A percentile compares a stretch with the other conserved stretches of the same genome.
Evolutionary conservation across 2,888 invertebrate species (phyloP).

Genomic region (Tenthredo scrophulariae): DNA sequence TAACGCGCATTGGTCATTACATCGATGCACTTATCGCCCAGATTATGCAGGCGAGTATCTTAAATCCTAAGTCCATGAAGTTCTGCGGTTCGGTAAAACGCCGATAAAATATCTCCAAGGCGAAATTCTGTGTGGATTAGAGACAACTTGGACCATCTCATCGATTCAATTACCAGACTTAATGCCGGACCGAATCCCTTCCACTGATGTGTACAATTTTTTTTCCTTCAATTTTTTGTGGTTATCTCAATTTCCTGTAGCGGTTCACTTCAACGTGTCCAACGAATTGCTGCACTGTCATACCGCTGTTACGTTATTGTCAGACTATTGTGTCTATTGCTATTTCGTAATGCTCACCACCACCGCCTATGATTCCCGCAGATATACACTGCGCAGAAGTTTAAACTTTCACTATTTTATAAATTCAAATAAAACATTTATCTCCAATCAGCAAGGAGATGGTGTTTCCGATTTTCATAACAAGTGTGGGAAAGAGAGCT

Average conservation of each 20-base stretch:
- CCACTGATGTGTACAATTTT: not conserved
- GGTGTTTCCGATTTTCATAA: not conserved
- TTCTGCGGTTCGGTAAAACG: not conserved
- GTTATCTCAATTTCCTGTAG: constrained; percentile 8
- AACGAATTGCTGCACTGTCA: not conserved
- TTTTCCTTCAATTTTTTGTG: not conserved
- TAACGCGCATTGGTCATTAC: not conserved
- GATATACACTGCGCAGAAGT: not conserved
- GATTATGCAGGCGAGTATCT: not conserved
- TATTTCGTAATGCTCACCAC: not conserved
- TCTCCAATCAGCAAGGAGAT: not conserved
- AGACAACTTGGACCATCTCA: not conserved
- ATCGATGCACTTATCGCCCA: not conserved
- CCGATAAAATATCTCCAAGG: not conserved
- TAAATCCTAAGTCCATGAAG: not conserved
- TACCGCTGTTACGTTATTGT: not conserved
- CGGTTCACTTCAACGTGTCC: not conserved
- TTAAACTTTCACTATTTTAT: not conserved
- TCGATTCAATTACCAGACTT: not conserved
- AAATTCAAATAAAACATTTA: not conserved
- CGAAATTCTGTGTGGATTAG: not conserved
- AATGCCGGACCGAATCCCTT: not conserved
- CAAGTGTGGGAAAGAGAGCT: not conserved
- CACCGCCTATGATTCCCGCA: not conserved
- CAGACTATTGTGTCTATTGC: constrained; percentile 21